A percentile compares a stretch with the other conserved stretches of the same genome.
These are phyloP conservation scores for Xanthia icteritia DNA, from an alignment of 2,888 invertebrate genomes.

Conservation along the genomic window DNA sequence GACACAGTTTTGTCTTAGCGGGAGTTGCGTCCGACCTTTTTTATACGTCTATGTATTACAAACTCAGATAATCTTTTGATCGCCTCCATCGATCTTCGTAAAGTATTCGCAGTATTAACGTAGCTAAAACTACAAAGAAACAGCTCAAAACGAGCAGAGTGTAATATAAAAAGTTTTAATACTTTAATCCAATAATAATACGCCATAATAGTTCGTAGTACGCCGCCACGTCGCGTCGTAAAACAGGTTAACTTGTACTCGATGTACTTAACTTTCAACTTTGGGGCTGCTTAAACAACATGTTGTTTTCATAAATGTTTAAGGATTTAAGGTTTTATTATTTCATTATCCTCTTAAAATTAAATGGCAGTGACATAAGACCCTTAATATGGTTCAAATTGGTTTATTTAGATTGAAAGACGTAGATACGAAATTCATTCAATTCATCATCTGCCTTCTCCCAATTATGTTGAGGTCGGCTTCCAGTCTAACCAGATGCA, in stretches of 20 bases:
- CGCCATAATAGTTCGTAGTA: constrained; percentile 35
- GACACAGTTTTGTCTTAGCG: too few species aligned
- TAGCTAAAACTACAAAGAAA: constrained; percentile 30
- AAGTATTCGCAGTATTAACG: background rate
- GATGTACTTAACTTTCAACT: constrained; percentile 48
- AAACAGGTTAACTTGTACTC: constrained; percentile 52
- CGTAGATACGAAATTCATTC: background rate
- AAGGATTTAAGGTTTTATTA: background rate
- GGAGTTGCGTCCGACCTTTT: too few species aligned
- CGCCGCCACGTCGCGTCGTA: constrained; percentile 34
- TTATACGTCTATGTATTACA: too few species aligned
- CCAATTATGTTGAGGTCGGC: background rate
- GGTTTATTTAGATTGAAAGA: background rate
- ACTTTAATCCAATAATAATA: constrained; percentile 53
- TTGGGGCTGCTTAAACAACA: constrained; percentile 35
- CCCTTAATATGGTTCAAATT: background rate
- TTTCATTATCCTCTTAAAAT: constrained; percentile 10
- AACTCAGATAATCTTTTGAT: constrained; percentile 21
- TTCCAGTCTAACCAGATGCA: background rate
- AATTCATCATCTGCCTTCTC: background rate
- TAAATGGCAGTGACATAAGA: constrained; percentile 21
- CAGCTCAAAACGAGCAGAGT: constrained; percentile 5
- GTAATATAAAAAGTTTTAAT: constrained; percentile 39
- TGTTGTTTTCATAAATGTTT: constrained; percentile 40
- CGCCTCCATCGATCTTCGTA: constrained; percentile 35